Conservation (phyloP, 2,113 vertebrate genomes). For the Sinocyclocheilus anshuiensis region DNA sequence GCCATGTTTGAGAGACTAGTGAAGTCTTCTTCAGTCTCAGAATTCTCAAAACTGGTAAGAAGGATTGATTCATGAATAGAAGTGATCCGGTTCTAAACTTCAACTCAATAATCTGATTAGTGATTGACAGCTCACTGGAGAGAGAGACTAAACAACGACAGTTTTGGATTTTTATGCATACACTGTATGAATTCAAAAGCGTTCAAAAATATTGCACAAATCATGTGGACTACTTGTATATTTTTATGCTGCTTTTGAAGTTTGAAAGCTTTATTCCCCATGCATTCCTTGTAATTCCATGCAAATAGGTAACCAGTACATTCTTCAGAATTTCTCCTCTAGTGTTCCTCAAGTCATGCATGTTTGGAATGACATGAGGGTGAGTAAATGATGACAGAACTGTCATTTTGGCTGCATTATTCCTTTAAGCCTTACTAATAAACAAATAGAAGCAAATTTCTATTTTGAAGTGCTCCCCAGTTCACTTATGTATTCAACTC, state of each 20-base stretch:
- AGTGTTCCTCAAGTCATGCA: not conserved
- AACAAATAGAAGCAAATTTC: conserved; percentile 23
- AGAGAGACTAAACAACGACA: not conserved
- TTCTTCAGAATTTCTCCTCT: not conserved
- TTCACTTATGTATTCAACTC: conserved; percentile 62
- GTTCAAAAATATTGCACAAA: no score
- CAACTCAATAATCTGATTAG: not conserved
- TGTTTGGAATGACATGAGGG: no score
- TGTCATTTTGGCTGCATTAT: not conserved
- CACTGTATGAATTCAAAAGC: no score
- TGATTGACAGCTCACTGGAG: not conserved
- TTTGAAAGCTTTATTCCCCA: no score
- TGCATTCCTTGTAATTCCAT: not conserved
- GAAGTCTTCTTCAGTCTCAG: not conserved
- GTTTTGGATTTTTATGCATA: no score
- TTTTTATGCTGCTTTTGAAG: no score
- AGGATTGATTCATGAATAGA: not conserved
- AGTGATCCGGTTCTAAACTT: not conserved
- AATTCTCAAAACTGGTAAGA: not conserved
- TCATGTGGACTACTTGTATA: no score
- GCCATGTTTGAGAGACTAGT: not conserved
- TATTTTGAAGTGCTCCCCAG: conserved; percentile 24
- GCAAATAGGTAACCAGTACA: not conserved
- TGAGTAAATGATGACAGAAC: no score
- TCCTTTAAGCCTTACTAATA: conserved; percentile 16